These are phyloP conservation scores for Emydoidea blandingii DNA, from an alignment of 2,797 vertebrate genomes.

Conservation along the genomic window DNA sequence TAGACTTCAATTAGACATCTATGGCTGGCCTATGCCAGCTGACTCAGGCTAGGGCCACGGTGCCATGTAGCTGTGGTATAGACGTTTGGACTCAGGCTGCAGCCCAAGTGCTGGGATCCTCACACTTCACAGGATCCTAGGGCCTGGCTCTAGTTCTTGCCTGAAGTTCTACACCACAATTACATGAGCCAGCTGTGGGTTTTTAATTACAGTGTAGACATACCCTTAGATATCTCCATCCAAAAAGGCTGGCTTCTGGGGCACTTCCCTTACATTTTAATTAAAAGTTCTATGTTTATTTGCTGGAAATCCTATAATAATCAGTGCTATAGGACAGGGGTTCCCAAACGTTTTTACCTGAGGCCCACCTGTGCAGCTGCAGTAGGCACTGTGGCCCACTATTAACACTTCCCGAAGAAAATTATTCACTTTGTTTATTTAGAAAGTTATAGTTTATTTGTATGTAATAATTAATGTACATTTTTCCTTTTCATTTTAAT, in stretches of 20 bases:
- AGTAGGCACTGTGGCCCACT: too few relatives aligned
- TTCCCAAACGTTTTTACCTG: too few relatives aligned
- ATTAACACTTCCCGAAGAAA: too few relatives aligned
- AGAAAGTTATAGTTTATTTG: too few relatives aligned
- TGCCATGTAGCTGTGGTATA: not conserved
- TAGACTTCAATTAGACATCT: not conserved
- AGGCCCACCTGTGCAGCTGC: too few relatives aligned
- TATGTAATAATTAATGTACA: too few relatives aligned
- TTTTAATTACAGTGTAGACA: not conserved
- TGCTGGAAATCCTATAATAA: not conserved
- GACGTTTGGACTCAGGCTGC: not conserved
- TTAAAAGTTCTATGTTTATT: not conserved
- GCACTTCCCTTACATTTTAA: not conserved
- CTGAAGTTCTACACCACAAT: not conserved
- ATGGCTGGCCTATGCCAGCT: not conserved
- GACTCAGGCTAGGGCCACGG: not conserved
- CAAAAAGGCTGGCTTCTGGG: fast-evolving
- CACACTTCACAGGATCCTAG: too few relatives aligned
- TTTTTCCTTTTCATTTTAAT: too few relatives aligned
- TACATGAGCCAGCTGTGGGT: not conserved
- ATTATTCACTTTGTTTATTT: too few relatives aligned
- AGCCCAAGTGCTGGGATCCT: not conserved
- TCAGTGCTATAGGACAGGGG: not conserved
- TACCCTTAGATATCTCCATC: not conserved
- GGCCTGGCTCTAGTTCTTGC: not conserved